Evolutionary conservation across 2,888 invertebrate genomes (phyloP).

Genomic region (Sialis lutaria): DNA sequence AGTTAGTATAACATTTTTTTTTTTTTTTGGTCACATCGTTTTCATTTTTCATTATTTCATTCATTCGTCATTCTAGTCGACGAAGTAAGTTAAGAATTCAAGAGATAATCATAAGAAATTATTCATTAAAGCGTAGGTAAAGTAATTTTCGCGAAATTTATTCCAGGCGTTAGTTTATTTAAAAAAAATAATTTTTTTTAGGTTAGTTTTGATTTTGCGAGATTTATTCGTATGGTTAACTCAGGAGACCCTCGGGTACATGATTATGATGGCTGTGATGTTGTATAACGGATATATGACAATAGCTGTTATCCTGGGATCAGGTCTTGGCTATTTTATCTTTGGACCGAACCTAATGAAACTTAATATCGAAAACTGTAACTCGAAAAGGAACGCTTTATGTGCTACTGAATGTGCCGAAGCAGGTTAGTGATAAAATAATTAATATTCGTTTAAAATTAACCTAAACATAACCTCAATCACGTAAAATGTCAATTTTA

Average conservation of each 20-base stretch:
- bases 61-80: no score
- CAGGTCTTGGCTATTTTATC: constrained; percentile 37
- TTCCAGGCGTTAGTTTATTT: not conserved
- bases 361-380: constrained; percentile 30
- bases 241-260: constrained; percentile 37
- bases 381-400: constrained; percentile 25
- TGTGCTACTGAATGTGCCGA: constrained; percentile 24
- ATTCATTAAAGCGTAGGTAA: not conserved
- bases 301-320: constrained; percentile 44
- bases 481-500: no score
- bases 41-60: no score
- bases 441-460: no score
- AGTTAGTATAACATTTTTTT: no score
- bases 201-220: constrained; percentile 18
- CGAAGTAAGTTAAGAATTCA: no score
- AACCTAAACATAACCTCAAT: no score
- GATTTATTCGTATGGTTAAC: constrained; percentile 22
- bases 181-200: constrained; percentile 16
- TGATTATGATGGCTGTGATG: constrained; percentile 61
- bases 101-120: not conserved
- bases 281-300: constrained; percentile 50
- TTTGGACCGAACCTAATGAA: constrained; percentile 34
- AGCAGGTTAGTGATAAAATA: constrained; percentile 24
- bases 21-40: no score
- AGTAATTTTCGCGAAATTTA: not conserved